These are phyloP conservation scores for Gila robusta DNA, from an alignment of 2,797 vertebrate species.

Conservation along the genomic window DNA sequence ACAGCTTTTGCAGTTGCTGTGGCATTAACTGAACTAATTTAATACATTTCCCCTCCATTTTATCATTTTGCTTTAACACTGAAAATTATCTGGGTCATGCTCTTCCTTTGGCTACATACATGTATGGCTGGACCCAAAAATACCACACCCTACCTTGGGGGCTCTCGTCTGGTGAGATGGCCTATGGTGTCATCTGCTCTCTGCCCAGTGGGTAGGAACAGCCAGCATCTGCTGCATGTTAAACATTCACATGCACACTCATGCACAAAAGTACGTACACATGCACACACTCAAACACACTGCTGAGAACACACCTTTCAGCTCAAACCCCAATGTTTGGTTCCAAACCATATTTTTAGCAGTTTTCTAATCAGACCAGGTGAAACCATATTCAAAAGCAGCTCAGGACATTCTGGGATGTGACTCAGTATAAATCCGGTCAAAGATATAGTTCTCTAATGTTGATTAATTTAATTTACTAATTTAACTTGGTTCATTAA, in stretches of 20 bases:
- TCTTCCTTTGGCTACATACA: slow-evolving; percentile 42
- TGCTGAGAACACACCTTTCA: slow-evolving; percentile 22
- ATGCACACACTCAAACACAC: slow-evolving; percentile 27
- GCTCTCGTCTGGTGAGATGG: slow-evolving; percentile 46
- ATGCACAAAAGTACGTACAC: slow-evolving; percentile 34
- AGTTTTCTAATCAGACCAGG: neutral
- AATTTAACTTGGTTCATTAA: neutral
- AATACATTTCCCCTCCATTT: neutral
- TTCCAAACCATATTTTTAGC: slow-evolving; percentile 7
- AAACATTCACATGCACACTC: slow-evolving; percentile 38
- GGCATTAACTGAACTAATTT: neutral
- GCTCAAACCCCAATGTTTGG: slow-evolving; percentile 27
- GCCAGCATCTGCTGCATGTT: slow-evolving; percentile 68
- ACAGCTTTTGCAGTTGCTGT: neutral
- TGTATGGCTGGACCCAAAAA: slow-evolving; percentile 27
- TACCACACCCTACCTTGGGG: slow-evolving; percentile 58
- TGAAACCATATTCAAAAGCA: neutral
- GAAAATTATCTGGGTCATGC: slow-evolving; percentile 45
- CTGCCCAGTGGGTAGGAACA: slow-evolving; percentile 65
- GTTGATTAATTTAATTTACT: neutral
- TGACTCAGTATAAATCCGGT: neutral
- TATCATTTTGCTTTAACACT: neutral
- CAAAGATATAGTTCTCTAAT: neutral
- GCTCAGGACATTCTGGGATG: neutral
- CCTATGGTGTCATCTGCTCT: slow-evolving; percentile 58